phyloP scores from a whole-genome alignment of 2,113 vertebrate species.

The Galbula dea region DNA sequence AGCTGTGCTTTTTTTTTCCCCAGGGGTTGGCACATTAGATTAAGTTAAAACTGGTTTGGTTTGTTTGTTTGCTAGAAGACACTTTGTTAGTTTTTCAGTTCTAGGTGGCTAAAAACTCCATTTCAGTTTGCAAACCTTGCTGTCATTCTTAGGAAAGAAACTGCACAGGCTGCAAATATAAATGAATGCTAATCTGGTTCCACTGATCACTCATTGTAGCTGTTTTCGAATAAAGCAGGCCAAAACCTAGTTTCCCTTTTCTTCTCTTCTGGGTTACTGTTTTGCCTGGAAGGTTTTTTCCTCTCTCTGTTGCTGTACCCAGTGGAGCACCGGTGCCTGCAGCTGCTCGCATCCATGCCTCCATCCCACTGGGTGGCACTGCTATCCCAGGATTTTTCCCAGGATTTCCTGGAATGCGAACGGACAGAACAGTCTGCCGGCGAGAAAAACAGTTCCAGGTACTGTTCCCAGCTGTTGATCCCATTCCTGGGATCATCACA shows the following conservation, averaged over 20 bases:
- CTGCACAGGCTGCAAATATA: not conserved
- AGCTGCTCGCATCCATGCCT: not conserved
- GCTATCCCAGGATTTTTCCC: not conserved
- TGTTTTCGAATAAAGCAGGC: constrained; percentile 38
- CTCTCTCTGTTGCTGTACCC: fast-evolving
- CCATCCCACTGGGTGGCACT: constrained; percentile 41
- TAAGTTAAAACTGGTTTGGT: not conserved
- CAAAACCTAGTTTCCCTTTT: not conserved
- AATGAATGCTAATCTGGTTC: not conserved
- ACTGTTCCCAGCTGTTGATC: not conserved
- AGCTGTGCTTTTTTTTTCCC: not conserved
- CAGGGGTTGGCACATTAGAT: not conserved
- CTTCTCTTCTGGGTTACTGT: not conserved
- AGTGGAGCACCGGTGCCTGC: not conserved
- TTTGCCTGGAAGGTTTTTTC: not conserved
- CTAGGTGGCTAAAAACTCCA: not conserved
- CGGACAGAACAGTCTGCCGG: not conserved
- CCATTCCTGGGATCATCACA: not conserved
- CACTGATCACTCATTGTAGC: not conserved
- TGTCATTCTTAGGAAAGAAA: not conserved
- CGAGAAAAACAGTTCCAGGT: constrained; percentile 27
- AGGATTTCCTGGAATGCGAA: constrained; percentile 5
- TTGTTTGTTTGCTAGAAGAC: not conserved
- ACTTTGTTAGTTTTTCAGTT: not conserved
- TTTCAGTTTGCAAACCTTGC: not conserved